Evolutionary conservation across 2,888 invertebrate genomes (phyloP).

Genomic region (Eupithecia centaureata): DNA sequence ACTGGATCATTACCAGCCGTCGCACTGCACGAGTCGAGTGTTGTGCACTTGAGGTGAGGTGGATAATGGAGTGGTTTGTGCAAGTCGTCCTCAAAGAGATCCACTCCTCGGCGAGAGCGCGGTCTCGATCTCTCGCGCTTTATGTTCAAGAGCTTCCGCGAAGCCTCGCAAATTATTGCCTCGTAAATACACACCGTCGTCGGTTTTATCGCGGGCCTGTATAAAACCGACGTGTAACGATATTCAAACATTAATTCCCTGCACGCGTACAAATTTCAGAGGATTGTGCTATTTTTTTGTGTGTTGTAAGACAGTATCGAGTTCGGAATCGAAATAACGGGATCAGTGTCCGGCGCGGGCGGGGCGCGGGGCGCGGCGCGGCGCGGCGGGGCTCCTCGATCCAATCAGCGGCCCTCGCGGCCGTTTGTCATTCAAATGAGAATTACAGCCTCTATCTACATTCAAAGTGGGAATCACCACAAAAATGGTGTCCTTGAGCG

Average conservation of each 20-base stretch:
- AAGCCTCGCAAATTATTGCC: constrained; percentile 28
- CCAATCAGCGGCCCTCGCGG: constrained; percentile 34
- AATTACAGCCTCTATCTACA: constrained; percentile 60
- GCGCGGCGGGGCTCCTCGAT: constrained; percentile 22
- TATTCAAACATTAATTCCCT: constrained; percentile 35
- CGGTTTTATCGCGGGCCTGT: constrained; percentile 27
- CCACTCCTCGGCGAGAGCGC: constrained; percentile 10
- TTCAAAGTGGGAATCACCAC: constrained; percentile 67
- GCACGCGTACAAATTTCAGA: constrained; percentile 25
- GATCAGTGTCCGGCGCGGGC: constrained; percentile 4
- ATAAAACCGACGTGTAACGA: constrained; percentile 27
- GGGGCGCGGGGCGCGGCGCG: constrained; percentile 8
- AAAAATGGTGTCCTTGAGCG: constrained; percentile 50
- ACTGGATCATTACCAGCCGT: too few species aligned
- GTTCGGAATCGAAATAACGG: constrained; percentile 6
- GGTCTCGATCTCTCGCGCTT: constrained; percentile 22
- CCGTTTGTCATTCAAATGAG: constrained; percentile 56
- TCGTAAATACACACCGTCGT: constrained; percentile 31
- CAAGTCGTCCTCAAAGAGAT: constrained; percentile 20
- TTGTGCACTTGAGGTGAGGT: not conserved
- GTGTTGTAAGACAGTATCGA: not conserved
- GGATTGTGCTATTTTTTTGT: not conserved
- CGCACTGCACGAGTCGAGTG: not conserved
- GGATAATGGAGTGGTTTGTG: not conserved
- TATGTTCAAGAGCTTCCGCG: constrained; percentile 27